These are phyloP conservation scores for Telenomus remus DNA, from an alignment of 1,140 invertebrate species.

Conservation along the genomic window DNA sequence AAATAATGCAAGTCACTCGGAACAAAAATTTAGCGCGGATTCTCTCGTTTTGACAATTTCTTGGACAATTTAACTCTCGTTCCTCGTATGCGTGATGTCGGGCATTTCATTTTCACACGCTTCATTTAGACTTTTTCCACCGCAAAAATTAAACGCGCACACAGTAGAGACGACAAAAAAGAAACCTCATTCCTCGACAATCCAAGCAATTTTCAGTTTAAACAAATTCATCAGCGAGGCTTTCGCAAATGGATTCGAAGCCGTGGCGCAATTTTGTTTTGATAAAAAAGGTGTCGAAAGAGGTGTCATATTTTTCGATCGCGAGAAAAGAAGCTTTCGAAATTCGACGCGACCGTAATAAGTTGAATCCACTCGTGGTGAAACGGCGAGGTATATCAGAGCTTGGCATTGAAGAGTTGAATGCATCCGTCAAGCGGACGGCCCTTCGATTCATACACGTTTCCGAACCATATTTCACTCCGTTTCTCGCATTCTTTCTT, in stretches of 20 bases:
- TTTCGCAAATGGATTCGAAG: too few species aligned
- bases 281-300: conserved; percentile 12
- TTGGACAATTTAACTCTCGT: conserved; percentile 51
- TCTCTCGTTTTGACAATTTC: conserved; percentile 47
- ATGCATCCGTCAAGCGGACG: conserved; percentile 60
- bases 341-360: conserved; percentile 58
- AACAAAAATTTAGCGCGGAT: conserved; percentile 44
- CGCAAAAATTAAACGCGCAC: not conserved
- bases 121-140: conserved; percentile 22
- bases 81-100: conserved; percentile 32
- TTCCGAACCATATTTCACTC: conserved; percentile 57
- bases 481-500: conserved; percentile 49
- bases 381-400: conserved; percentile 50
- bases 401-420: conserved; percentile 59
- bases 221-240: too few species aligned
- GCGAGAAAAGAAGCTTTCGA: conserved; percentile 41
- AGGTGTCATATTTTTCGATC: conserved; percentile 47
- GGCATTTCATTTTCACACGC: conserved; percentile 32
- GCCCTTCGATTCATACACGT: conserved; percentile 61
- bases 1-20: conserved; percentile 55
- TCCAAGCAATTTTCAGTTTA: too few species aligned
- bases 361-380: conserved; percentile 57
- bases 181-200: too few species aligned
- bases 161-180: too few species aligned
- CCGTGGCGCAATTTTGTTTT: not conserved